phyloP scores from a whole-genome alignment of 2,113 vertebrate species.

The Phalacrocorax pelagicus region DNA sequence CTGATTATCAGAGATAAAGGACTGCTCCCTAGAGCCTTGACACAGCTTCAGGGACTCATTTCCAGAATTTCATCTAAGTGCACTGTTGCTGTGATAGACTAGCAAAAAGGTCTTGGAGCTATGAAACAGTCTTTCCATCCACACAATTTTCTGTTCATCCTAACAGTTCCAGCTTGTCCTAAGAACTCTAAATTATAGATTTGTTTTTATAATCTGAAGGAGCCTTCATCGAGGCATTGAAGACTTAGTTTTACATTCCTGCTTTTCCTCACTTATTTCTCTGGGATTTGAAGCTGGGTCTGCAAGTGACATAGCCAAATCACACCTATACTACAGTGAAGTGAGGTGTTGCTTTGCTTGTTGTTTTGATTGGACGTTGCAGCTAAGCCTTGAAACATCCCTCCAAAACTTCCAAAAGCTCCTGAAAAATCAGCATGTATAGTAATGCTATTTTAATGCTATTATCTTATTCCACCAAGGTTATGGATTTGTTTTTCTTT shows the following conservation, averaged over 20 bases:
- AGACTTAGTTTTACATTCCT: neutral
- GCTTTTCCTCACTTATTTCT: neutral
- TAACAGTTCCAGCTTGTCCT: neutral
- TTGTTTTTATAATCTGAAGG: neutral
- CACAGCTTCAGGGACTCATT: neutral
- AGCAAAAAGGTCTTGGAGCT: neutral
- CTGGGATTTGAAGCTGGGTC: neutral
- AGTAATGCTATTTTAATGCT: neutral
- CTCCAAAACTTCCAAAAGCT: neutral
- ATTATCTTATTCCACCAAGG: neutral
- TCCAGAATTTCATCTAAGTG: neutral
- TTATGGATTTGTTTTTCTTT: fast-evolving
- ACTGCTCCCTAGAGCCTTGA: neutral
- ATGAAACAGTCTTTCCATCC: neutral
- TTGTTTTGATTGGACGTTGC: neutral
- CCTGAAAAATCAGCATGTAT: neutral
- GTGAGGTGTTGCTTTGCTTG: neutral
- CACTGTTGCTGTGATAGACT: neutral
- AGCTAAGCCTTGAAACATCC: neutral
- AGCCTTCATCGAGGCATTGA: neutral
- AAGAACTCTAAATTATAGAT: neutral
- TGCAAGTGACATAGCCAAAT: neutral
- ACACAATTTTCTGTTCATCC: neutral
- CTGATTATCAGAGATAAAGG: neutral
- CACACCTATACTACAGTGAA: neutral